phyloP scores from a whole-genome alignment of 2,888 invertebrate genomes.

The Lithophane semibrunnea region DNA sequence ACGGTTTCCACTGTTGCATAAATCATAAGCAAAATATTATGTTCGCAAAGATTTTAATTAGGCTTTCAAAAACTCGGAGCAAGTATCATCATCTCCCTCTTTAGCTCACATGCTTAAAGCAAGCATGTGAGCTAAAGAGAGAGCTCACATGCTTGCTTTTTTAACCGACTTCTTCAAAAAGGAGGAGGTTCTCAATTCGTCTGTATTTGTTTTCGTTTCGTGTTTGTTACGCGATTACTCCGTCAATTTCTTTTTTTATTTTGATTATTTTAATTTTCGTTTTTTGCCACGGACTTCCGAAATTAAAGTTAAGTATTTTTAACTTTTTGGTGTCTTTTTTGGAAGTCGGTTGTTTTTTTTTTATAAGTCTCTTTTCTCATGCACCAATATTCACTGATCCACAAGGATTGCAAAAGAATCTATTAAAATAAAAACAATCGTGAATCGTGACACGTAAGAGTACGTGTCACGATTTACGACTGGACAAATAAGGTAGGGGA shows the following conservation, averaged over 20 bases:
- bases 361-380: not conserved
- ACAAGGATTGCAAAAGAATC: constrained; percentile 3
- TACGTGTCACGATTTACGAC: too few relatives aligned
- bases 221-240: too few relatives aligned
- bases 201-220: too few relatives aligned
- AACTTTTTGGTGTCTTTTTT: too few relatives aligned
- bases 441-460: constrained; percentile 8
- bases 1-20: not conserved
- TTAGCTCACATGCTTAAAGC: not conserved
- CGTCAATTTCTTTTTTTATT: too few relatives aligned
- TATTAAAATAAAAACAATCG: constrained; percentile 29
- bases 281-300: too few relatives aligned
- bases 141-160: not conserved
- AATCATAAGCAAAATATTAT: not conserved
- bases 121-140: too few relatives aligned
- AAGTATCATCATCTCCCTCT: not conserved
- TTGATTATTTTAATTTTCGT: too few relatives aligned
- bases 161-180: too few relatives aligned
- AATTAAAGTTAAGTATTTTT: too few relatives aligned
- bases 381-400: not conserved
- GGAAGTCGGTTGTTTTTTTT: too few relatives aligned
- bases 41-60: not conserved
- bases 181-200: too few relatives aligned
- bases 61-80: not conserved
- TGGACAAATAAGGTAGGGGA: not conserved